Evolutionary conservation across 2,888 invertebrate species (phyloP).

Genomic region (Tribolium freemani): DNA sequence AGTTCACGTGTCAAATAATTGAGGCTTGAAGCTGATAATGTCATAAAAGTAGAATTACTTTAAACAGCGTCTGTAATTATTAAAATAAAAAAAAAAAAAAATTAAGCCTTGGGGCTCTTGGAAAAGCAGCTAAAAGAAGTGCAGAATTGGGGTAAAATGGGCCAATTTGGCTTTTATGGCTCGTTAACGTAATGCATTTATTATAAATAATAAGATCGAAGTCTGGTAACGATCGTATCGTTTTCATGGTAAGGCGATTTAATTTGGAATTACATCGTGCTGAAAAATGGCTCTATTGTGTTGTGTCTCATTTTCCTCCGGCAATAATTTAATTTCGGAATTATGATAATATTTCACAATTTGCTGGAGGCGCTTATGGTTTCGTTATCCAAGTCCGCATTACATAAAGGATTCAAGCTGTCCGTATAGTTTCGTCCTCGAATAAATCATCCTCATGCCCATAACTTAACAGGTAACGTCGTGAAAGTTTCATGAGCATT

Average conservation of each 20-base stretch:
- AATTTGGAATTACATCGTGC: neutral
- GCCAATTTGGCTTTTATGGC: slow-evolving; percentile 28
- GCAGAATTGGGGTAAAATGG: slow-evolving; percentile 17
- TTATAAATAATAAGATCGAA: slow-evolving; percentile 12
- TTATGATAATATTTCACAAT: slow-evolving; percentile 19
- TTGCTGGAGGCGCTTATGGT: slow-evolving; percentile 1
- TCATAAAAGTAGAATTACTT: too few species aligned
- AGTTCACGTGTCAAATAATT: neutral
- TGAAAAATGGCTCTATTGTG: neutral
- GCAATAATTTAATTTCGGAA: neutral
- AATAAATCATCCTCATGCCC: slow-evolving; percentile 7
- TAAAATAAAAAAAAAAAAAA: too few species aligned
- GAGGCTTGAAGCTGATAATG: too few species aligned
- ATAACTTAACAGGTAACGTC: slow-evolving; percentile 7
- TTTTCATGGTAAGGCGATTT: neutral
- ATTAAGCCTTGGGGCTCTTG: neutral
- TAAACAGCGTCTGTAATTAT: neutral
- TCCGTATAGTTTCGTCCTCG: slow-evolving; percentile 20
- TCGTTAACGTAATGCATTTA: slow-evolving; percentile 24
- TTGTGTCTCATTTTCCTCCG: neutral
- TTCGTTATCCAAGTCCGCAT: neutral
- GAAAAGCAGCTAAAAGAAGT: neutral
- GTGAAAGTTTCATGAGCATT: slow-evolving; percentile 2
- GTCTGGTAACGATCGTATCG: slow-evolving; percentile 1
- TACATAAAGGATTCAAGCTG: slow-evolving; percentile 16